Evolutionary conservation across 2,797 vertebrate species (phyloP).

Genomic region (Simalia tracyae): DNA sequence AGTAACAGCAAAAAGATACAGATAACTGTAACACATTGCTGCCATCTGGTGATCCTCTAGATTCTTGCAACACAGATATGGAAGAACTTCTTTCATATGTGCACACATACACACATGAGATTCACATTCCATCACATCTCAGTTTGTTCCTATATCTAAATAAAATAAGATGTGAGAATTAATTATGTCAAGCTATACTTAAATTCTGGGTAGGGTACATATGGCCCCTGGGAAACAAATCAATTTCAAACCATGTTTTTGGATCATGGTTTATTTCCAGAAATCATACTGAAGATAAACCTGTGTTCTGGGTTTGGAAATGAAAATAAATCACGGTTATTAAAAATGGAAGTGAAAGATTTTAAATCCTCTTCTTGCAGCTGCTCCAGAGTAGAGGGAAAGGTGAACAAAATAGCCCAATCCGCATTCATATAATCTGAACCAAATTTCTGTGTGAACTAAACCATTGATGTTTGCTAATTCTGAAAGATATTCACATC

Average conservation of each 20-base stretch:
- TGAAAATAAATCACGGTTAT: background rate
- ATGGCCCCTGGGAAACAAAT: background rate
- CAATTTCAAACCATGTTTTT: background rate
- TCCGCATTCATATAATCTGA: background rate
- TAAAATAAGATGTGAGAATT: background rate
- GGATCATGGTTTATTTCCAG: background rate
- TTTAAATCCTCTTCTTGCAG: background rate
- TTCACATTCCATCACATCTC: background rate
- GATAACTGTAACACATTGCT: background rate
- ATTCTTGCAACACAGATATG: too few species aligned
- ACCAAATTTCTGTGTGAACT: background rate
- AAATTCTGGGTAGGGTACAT: background rate
- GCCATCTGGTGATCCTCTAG: background rate
- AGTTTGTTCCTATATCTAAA: background rate
- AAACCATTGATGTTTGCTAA: background rate
- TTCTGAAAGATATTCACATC: background rate
- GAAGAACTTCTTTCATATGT: background rate
- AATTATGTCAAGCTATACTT: background rate
- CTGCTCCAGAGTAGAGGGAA: background rate
- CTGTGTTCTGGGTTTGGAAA: background rate
- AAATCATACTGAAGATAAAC: background rate
- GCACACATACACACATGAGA: background rate
- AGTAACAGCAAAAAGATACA: background rate
- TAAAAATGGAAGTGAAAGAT: background rate
- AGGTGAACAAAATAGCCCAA: background rate